Base-by-base conservation (phyloP, 2,797 vertebrate genomes). In the Fundulus diaphanus region DNA sequence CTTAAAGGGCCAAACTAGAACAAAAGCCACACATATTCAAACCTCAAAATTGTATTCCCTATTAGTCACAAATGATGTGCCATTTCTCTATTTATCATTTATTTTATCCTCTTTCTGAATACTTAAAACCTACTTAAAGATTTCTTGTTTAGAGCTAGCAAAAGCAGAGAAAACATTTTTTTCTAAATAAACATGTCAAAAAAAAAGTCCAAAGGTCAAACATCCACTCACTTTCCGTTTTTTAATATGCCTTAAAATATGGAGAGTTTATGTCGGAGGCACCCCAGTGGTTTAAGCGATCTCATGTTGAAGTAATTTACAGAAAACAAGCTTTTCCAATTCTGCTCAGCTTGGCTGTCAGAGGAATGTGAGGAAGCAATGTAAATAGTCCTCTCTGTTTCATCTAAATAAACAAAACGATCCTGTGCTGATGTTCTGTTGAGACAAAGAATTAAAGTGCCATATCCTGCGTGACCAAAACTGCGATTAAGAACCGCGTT, bases 171-270 rank as follows among this genome's bases (percentile, higher is more conserved):
- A 81, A 83, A 46, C 20, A 76, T 78, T 85, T 89, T 80, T 85
- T 89, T 80, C 89, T 87, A 84, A 85, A 90, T 91, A 91, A 86
- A 92, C 81, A 91, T 89, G 76, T 78, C 29, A 84, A 81, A 68
- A 73, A 68, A 73, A 65, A 73, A 68, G 75, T 83, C 79, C 69
- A 77, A 83, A 88, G 89, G 86, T 81, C 86, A 92, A 90, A 84
- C 66, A 88, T 79, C 72, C 76, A 82, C 76, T 63, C 77, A 72
- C 74, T 84, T 89, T 84, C 65, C 83, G 72, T 86, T 78, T 91
- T 89, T 88, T 84, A 79, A 87, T 84, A 85, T 76, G 75, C 77
- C 78, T 70, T 76, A 79, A 71, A 84, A 87, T 82, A 85, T 89
- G 80, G 68, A 84, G 70, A 76, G 87, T 89, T 85, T 42, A 65